These are phyloP conservation scores for Scaptomyza parva DNA, from an alignment of 2,888 invertebrate species.

Conservation along the genomic window DNA sequence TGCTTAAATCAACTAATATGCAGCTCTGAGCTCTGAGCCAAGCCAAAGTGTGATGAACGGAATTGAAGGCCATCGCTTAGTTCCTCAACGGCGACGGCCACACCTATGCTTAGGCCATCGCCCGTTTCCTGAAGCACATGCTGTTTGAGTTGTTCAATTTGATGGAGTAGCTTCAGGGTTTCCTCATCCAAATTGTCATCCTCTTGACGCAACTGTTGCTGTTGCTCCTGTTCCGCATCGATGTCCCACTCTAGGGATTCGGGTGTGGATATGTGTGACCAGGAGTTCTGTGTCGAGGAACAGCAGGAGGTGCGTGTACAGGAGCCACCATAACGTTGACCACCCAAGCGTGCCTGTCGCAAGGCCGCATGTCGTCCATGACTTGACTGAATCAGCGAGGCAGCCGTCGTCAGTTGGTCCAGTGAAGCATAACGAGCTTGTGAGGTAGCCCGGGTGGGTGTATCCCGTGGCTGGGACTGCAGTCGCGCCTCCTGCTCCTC, in stretches of 20 bases:
- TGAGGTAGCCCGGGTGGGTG: conserved; percentile 27
- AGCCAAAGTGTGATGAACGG: conserved; percentile 57
- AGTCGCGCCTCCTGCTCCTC: conserved; percentile 38
- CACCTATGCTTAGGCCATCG: conserved; percentile 72
- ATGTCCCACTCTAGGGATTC: conserved; percentile 90
- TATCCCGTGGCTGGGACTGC: conserved; percentile 31
- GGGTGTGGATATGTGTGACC: conserved; percentile 88
- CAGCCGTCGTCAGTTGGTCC: conserved; percentile 66
- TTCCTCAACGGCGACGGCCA: conserved; percentile 58
- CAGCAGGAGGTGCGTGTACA: conserved; percentile 84
- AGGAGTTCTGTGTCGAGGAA: conserved; percentile 85
- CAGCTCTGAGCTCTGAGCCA: conserved; percentile 42
- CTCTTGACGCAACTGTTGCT: conserved; percentile 82
- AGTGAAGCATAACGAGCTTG: conserved; percentile 62
- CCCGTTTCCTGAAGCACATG: conserved; percentile 89
- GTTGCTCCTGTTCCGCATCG: conserved; percentile 85
- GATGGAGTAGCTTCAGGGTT: conserved; percentile 88
- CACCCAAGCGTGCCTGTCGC: conserved; percentile 46
- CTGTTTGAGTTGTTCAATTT: conserved; percentile 89
- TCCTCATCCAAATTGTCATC: conserved; percentile 87
- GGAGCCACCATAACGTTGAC: conserved; percentile 68
- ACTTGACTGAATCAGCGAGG: conserved; percentile 50
- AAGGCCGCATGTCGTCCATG: conserved; percentile 41
- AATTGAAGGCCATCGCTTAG: conserved; percentile 57
- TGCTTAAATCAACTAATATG: conserved; percentile 63